Conservation (phyloP, 37 sponge, comb jelly and placozoan species). For the Amphimedon queenslandica region DNA sequence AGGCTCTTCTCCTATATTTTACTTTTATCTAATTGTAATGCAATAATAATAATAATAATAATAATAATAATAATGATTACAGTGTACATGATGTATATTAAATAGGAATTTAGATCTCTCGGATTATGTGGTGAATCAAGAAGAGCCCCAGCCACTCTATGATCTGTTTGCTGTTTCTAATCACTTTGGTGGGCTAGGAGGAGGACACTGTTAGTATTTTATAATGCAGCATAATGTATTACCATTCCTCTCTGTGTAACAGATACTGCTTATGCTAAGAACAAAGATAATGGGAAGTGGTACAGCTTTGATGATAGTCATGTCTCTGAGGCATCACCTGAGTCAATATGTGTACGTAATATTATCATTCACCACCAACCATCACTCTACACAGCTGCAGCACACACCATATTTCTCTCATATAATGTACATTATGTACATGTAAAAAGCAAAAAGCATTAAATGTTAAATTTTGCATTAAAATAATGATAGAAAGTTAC, state of each 20-base stretch:
- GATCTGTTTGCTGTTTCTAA: constrained; percentile 92
- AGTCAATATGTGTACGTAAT: constrained; percentile 51
- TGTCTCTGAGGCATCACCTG: constrained; percentile 53
- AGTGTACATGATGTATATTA: too few relatives aligned
- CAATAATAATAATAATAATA: too few relatives aligned
- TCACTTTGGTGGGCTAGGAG: constrained; percentile 97
- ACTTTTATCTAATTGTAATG: background rate
- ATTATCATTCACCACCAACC: background rate
- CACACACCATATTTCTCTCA: background rate
- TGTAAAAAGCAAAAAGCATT: background rate
- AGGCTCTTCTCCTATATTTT: background rate
- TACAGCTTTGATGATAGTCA: constrained; percentile 92
- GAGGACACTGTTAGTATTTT: constrained; percentile 92
- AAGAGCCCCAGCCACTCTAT: constrained; percentile 53
- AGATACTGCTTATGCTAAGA: constrained; percentile 88
- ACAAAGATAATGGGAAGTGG: constrained; percentile 79
- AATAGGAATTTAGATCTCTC: constrained; percentile 55
- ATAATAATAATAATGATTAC: too few relatives aligned
- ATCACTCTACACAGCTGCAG: constrained; percentile 4
- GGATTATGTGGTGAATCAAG: constrained; percentile 14
- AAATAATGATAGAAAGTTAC: too few relatives aligned
- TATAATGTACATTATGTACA: background rate
- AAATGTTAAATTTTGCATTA: too few relatives aligned
- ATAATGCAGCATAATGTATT: background rate
- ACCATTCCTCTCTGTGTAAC: background rate